phyloP scores from a whole-genome alignment of 2,113 vertebrate species.

The Thamnophis sirtalis region DNA sequence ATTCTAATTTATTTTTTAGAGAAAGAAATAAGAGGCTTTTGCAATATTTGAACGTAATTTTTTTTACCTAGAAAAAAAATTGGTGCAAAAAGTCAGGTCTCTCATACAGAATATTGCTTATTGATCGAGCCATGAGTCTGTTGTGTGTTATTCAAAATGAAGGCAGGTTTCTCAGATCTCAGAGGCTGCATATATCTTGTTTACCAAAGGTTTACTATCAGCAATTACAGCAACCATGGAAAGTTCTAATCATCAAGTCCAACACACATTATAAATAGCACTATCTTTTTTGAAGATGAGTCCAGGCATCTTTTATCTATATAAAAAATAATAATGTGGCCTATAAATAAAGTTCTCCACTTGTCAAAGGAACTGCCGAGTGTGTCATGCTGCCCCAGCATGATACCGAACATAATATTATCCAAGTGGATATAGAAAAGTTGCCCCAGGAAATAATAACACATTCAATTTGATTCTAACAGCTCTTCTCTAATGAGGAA shows the following conservation, averaged over 20 bases:
- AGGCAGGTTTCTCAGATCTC: neutral
- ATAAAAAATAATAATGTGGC: neutral
- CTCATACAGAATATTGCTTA: neutral
- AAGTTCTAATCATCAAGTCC: neutral
- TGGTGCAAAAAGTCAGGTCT: neutral
- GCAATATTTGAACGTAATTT: neutral
- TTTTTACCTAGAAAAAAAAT: neutral
- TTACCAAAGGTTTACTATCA: neutral
- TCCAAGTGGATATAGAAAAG: neutral
- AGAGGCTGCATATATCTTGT: neutral
- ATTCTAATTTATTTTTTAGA: neutral
- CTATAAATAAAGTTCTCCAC: neutral
- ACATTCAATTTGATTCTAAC: neutral
- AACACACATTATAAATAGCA: constrained; percentile 16
- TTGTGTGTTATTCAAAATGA: neutral
- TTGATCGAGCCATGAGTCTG: neutral
- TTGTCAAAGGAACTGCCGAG: neutral
- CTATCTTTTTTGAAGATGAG: constrained; percentile 18
- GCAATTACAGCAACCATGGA: neutral
- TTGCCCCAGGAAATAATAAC: neutral
- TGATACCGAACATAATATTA: neutral
- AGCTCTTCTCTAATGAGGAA: neutral
- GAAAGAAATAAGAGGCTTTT: neutral
- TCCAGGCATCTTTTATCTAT: neutral
- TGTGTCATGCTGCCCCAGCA: neutral